A percentile compares a stretch with the other conserved stretches of the same genome.
Conservation (phyloP, 2,113 vertebrate species). For the Hydrochoerus hydrochaeris region DNA sequence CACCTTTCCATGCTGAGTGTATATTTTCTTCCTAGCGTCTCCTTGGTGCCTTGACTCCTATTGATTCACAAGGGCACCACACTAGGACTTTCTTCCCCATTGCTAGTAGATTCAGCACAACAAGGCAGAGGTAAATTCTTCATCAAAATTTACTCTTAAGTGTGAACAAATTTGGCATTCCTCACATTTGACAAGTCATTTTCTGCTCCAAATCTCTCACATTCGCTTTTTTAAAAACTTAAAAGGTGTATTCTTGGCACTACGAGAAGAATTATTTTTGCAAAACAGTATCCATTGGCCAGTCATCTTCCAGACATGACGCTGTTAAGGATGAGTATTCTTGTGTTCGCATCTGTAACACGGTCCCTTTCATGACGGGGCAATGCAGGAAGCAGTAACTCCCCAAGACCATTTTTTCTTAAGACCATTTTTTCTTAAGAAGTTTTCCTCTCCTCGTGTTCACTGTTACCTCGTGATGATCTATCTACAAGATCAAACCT, state of each 20-base stretch:
- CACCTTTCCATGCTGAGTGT: not conserved
- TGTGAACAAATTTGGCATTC: not conserved
- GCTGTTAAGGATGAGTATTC: conserved; percentile 56
- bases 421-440: conserved; percentile 39
- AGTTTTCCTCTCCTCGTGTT: conserved; percentile 54
- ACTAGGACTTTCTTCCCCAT: not conserved
- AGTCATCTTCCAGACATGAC: conserved; percentile 51
- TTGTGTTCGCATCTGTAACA: conserved; percentile 66
- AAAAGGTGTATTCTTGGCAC: not conserved
- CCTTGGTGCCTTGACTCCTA: not conserved
- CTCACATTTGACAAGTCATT: not conserved
- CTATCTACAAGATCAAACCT: not conserved
- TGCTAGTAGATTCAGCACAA: not conserved
- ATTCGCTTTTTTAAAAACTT: not conserved
- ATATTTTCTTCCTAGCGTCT: not conserved
- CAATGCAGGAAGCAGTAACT: conserved; percentile 59
- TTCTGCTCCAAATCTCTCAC: not conserved
- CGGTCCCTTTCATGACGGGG: not conserved
- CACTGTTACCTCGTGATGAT: not conserved
- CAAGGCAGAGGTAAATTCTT: not conserved
- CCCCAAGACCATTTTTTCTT: conserved; percentile 30
- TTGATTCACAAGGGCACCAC: not conserved
- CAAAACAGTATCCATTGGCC: conserved; percentile 49
- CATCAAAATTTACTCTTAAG: not conserved
- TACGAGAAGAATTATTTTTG: conserved; percentile 35